Percentiles rank a stretch among this genome's conserved stretches.
phyloP scores from a whole-genome alignment of 2,888 invertebrate species.

The Heliconius ismenius region DNA sequence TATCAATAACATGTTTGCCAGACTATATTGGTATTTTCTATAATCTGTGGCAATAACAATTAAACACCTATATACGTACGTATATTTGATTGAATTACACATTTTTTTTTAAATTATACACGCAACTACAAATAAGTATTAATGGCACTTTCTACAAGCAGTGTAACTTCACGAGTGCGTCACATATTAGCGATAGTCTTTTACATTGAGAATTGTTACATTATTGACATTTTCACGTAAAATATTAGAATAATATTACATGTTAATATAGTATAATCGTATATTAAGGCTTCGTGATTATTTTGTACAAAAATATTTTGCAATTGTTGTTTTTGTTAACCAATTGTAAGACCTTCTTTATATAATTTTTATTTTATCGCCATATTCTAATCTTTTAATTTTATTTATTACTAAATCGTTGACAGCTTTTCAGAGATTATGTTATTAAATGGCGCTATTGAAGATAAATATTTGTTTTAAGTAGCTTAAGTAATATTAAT shows the following conservation, averaged over 20 bases:
- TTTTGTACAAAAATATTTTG: slow-evolving; percentile 44
- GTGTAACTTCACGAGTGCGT: slow-evolving; percentile 29
- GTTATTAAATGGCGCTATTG: slow-evolving; percentile 18
- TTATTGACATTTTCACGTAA: slow-evolving; percentile 21
- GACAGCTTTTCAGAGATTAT: slow-evolving; percentile 22
- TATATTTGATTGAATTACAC: not conserved
- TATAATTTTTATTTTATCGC: slow-evolving; percentile 35
- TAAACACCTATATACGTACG: not conserved
- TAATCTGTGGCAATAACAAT: not conserved
- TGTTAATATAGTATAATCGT: slow-evolving; percentile 30
- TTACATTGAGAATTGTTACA: not conserved
- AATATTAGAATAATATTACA: slow-evolving; percentile 19
- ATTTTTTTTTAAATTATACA: not conserved
- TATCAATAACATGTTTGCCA: no score
- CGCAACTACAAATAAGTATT: not conserved
- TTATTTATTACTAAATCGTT: slow-evolving; percentile 24
- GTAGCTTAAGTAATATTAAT: slow-evolving; percentile 6
- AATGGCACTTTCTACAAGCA: not conserved
- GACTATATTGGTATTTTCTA: no score
- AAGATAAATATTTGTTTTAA: slow-evolving; percentile 3
- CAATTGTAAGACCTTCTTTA: slow-evolving; percentile 32
- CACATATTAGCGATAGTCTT: not conserved
- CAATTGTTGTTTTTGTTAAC: slow-evolving; percentile 40
- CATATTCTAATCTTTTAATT: slow-evolving; percentile 25
- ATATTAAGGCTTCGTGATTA: slow-evolving; percentile 35